Base-by-base conservation (phyloP, 2,888 invertebrate species). In the Tetragonisca angustula region DNA sequence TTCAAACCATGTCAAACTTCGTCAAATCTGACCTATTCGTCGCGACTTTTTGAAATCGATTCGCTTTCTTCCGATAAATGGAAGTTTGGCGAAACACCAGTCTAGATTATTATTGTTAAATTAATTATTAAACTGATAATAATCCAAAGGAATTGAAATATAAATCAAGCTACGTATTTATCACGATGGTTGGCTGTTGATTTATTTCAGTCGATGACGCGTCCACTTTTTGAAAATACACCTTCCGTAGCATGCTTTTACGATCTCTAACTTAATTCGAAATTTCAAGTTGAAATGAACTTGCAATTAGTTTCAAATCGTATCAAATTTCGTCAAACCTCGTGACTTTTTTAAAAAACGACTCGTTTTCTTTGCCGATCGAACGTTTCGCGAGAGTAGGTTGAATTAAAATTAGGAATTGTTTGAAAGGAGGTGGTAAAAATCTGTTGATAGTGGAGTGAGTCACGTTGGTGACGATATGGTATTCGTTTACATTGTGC, bases 401-500 rank as follows among this genome's bases (percentile, higher is more conserved):
- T 61, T 61, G 61, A 17, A 61, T 5, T 19, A 32, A 32, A 61
- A 32, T 61, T 61, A 19, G 19, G 0, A 15, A 61, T 1, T 76
- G 54, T 54, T 32, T 54, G 54, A n/a, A 49, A 43, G 13, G 13
- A 2, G 17, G 15, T 9, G 54, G 36, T 65, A 61, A 27, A 15
- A 32, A 52, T 62, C 49, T 62, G 78, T 84, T 84, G 9, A 84
- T 84, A 67, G 15, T 4, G 52, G 5, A 43, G 15, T 76, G 49
- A 77, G 67, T 81, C 85, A 77, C 36, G 21, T 21, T 1, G 13
- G 24, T 54, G 27, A 19, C 24, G 65, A 67, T 27, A 56, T 6
- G 62, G 21, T 70, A 74, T 70, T 80, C 85, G 76, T 85, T 76
- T 77, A 75, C 86, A 76, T 78, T 81, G 65, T 76, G 65, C 69